Evolutionary conservation across 2,113 vertebrate genomes (phyloP), one percentile per base, ranked within the genome.

Genomic region (Ptychochromis oligacanthus): DNA sequence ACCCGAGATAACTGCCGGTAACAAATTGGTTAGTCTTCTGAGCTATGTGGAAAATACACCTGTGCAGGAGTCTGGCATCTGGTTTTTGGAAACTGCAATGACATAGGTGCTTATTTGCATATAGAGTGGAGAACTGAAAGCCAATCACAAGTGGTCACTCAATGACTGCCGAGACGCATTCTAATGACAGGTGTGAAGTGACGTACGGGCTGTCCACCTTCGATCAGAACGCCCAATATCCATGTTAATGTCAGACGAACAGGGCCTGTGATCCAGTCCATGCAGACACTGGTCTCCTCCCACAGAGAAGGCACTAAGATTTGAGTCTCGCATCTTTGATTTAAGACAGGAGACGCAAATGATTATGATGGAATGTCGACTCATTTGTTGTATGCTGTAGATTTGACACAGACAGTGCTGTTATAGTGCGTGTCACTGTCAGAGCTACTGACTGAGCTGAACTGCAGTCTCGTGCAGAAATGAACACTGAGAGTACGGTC

Each of bases 231-330:
- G 18, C 43, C 18, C 24, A 52, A 13, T 13, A 72, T 11, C 24
- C 17, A 5, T 18, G 24, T 31, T 18, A 5, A 49, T 26, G 12
- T 52, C 24, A 13, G 43, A 72, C 6, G 24, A 72, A 46, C 24
- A 52, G 65, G 8, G 43, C 43, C 43, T 52, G 65, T 10, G 17
- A 52, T 49, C 65, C 22, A 26, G 22, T 2, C 40, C 5, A 8
- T 26, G 64, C 64, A 67, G 34, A 67, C 5, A 17, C 43, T 31
- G 8, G 36, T 59, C 77, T 61, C 28, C 31, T 62, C 83, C 86
- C 57, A 28, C 75, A 43, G 81, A 89, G 58, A 94, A 94, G 94
- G 90, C 93, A 92, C 92, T 70, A 55, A 70, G 31, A 85, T 79
- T 24, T n/a, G 65, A 72, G 65, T 72, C 13, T 46, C 65, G 13